Conservation (phyloP, 2,797 vertebrate genomes). For the Thalassophryne amazonica region DNA sequence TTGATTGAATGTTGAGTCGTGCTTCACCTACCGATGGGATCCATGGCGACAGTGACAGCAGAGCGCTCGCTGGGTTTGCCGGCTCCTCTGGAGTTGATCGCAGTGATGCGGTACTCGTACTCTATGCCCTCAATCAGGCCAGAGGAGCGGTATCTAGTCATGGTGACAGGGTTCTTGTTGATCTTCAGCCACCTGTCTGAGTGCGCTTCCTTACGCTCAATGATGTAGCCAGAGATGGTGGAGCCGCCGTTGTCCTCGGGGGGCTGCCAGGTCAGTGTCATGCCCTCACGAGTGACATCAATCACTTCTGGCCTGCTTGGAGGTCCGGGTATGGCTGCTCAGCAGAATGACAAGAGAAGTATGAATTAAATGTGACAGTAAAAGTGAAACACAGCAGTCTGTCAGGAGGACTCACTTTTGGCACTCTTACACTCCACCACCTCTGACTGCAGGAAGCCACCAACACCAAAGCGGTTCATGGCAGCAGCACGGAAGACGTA, state of each 20-base stretch:
- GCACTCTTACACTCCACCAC: conserved; percentile 95
- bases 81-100: conserved; percentile 92
- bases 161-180: conserved; percentile 95
- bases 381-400: not conserved
- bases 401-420: conserved; percentile 91
- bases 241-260: conserved; percentile 95
- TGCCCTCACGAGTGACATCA: conserved; percentile 93
- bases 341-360: not conserved
- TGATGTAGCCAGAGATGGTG: conserved; percentile 91
- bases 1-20: no score
- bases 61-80: conserved; percentile 92
- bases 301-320: conserved; percentile 90
- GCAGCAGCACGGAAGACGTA: conserved; percentile 98
- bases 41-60: conserved; percentile 88
- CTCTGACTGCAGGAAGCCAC: conserved; percentile 93
- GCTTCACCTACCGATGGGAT: conserved; percentile 88
- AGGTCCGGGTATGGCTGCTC: conserved; percentile 87
- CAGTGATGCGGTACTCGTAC: conserved; percentile 94
- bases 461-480: conserved; percentile 97
- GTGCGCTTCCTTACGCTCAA: conserved; percentile 93
- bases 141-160: conserved; percentile 97
- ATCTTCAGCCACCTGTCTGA: conserved; percentile 94
- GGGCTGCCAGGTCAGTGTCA: conserved; percentile 94
- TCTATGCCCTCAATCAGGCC: conserved; percentile 93
- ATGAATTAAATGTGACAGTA: not conserved